Base-by-base conservation (phyloP, 2,797 vertebrate genomes). In the Pseudomugil tenellus region DNA sequence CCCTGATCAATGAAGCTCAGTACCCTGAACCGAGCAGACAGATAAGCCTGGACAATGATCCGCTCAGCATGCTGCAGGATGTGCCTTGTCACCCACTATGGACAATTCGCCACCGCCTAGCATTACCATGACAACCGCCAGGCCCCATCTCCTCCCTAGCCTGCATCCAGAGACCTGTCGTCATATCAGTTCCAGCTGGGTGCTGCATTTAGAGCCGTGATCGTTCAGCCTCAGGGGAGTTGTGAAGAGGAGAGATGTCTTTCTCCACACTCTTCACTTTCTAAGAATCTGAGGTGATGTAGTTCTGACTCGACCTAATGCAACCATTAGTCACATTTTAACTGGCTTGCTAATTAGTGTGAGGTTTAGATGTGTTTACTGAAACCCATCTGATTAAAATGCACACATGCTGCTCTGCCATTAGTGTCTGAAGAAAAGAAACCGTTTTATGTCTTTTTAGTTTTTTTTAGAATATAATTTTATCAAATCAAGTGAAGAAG, bases 131-230 rank as follows among this genome's bases (percentile, higher is more conserved):
- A 90, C 91, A 85, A 92, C 91, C 77, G 72, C 80, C 83, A 72
- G 73, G 73, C 57, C 67, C 48, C 48, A 77, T 75, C 76, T 69
- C 59, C 75, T 77, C 55, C 61, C 63, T 80, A 59, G 43, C 76
- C 73, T 19, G 35, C 79, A 79, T 80, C 85, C 74, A 70, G 77
- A 86, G 83, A 85, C 84, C 83, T 87, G 86, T 90, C 86, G 68
- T 89, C 83, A 75, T 89, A 84, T 92, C 87, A 80, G 89, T 85
- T 91, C 81, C 85, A 91, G 85, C 88, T 89, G 85, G 89, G 83
- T 89, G 84, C 89, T 81, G 84, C 87, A 78, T 89, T 86, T 84
- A 81, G 83, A 88, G 81, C 77, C 71, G 72, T 79, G 80, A 83
- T 88, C 56, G 19, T 77, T 88, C 63, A 77, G 81, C 77, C 84